A percentile compares a stretch with the other conserved stretches of the same genome.
These are phyloP conservation scores for Cataglyphis albicans DNA, from an alignment of 2,888 invertebrate species.

Conservation along the genomic window DNA sequence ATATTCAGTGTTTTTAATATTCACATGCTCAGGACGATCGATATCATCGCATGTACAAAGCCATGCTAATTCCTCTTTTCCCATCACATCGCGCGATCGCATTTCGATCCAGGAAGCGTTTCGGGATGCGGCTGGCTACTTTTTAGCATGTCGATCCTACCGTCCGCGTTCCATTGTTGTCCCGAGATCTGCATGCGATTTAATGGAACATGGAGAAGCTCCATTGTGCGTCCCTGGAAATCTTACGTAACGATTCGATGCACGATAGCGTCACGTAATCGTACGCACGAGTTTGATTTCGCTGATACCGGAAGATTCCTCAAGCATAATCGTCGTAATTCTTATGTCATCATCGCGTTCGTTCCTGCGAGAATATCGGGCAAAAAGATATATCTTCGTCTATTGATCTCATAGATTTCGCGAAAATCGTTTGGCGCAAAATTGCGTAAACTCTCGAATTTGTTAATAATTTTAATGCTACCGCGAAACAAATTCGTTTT, in stretches of 20 bases:
- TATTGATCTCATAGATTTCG: not conserved
- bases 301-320: slow-evolving; percentile 76
- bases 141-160: slow-evolving; percentile 76
- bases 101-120: slow-evolving; percentile 75
- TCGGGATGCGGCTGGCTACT: slow-evolving; percentile 70
- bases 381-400: not conserved
- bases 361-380: not conserved
- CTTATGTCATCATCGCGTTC: slow-evolving; percentile 28
- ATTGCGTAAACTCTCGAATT: not conserved
- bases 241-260: slow-evolving; percentile 77
- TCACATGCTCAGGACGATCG: not conserved
- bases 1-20: not conserved
- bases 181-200: slow-evolving; percentile 79
- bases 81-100: slow-evolving; percentile 50
- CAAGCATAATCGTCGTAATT: slow-evolving; percentile 74
- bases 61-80: slow-evolving; percentile 9
- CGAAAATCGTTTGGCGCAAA: not conserved
- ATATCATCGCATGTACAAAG: not conserved
- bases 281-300: slow-evolving; percentile 68
- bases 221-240: slow-evolving; percentile 77
- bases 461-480: slow-evolving; percentile 16
- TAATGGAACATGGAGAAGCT: slow-evolving; percentile 77
- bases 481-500: not conserved
- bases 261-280: slow-evolving; percentile 75
- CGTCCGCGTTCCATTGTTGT: slow-evolving; percentile 78